Evolutionary conservation across 37 sponge, comb jelly and placozoan species (phyloP).

Genomic region (Cladorhizidae sp.): DNA sequence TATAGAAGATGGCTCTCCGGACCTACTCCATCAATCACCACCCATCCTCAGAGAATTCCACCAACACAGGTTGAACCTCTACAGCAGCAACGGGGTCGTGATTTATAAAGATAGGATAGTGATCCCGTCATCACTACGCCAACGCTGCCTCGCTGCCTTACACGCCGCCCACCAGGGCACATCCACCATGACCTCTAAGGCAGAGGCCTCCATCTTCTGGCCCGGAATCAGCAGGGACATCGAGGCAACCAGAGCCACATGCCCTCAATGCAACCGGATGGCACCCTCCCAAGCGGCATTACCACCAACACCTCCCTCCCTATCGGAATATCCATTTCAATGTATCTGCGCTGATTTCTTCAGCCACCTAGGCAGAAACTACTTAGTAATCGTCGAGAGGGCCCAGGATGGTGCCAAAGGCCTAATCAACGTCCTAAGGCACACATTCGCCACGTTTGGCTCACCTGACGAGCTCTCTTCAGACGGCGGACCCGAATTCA

Average conservation of each 20-base stretch:
- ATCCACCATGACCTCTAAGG: slow-evolving; percentile 35
- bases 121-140: slow-evolving; percentile 31
- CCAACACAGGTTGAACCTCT: no score
- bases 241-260: slow-evolving; percentile 40
- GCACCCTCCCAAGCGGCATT: slow-evolving; percentile 40
- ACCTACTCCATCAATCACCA: no score
- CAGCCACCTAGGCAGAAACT: slow-evolving; percentile 21
- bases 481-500: slow-evolving; percentile 35
- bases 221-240: no score
- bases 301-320: slow-evolving; percentile 32
- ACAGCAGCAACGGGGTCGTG: no score
- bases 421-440: slow-evolving; percentile 6
- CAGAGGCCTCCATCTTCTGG: slow-evolving; percentile 45
- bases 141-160: slow-evolving; percentile 14
- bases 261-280: slow-evolving; percentile 35
- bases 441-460: slow-evolving; percentile 36
- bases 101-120: no score
- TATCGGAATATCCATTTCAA: slow-evolving; percentile 30
- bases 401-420: slow-evolving; percentile 36
- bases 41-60: no score
- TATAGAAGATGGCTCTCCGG: no score
- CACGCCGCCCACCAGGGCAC: slow-evolving; percentile 41
- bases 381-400: slow-evolving; percentile 41
- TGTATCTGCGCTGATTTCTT: slow-evolving; percentile 51
- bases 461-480: slow-evolving; percentile 52